Base-by-base conservation (phyloP, 2,113 vertebrate species). In the Agelaius tricolor region DNA sequence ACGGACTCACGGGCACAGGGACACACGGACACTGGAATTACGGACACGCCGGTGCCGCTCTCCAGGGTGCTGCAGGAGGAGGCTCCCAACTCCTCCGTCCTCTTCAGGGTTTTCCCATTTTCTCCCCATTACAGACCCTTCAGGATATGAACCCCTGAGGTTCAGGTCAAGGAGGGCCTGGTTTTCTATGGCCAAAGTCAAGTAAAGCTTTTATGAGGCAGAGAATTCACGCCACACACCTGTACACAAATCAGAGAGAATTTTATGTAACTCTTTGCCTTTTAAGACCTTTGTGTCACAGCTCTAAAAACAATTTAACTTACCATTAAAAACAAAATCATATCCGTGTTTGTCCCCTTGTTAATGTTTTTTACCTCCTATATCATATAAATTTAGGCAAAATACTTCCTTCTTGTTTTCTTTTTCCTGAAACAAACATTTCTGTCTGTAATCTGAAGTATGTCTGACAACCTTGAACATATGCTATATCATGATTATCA, bases 21-120 rank as follows among this genome's bases (percentile, higher is more conserved):
- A 21, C 71, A 20, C 31, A n/a, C 2, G 4, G 72, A 9, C n/a
- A 1, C 12, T 4, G 6, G 15, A 9, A 39, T 18, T 16, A 7
- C n/a, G 58, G 57, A 11, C 15, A 4, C 22, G 15, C 58, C n/a
- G 10, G 15, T 59, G 23, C 3, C 28, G 79, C 97, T 98, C 93
- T 97, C 97, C 95, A 95, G 71, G 95, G 95, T 96, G 82, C 97
- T 97, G 95, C 85, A 79, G 57, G 3, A 0, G 1, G 27, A 21
- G 4, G 10, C 30, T 23, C 47, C 4, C 1, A 6, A 1, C 12
- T 72, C 15, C 51, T 43, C 37, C 11, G 6, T 10, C 9, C 1
- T 0, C 19, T 33, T 33, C 46, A 71, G 21, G 16, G 19, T 33
- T 79, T 81, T 31, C 41, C 5, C 52, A 3, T 33, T 90, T 82